Evolutionary conservation across 92 coral and sea anemone species (phyloP).

Genomic region (Epizoanthus scotinus): DNA sequence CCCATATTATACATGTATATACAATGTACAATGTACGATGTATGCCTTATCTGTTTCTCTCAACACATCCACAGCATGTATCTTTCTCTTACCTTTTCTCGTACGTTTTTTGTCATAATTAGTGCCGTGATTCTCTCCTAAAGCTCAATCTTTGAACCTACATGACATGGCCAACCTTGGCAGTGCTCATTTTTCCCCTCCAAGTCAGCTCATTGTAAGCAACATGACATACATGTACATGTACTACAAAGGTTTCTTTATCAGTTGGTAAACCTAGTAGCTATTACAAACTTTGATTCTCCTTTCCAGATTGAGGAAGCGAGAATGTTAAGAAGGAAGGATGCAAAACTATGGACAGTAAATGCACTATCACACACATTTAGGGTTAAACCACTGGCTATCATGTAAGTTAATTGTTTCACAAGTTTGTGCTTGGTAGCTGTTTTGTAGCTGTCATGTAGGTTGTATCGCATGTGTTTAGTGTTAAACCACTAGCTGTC

Average conservation of each 20-base stretch:
- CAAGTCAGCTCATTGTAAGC: no score
- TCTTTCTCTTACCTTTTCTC: no score
- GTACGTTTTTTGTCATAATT: no score
- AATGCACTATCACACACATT: constrained; percentile 80
- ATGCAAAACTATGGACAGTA: constrained; percentile 93
- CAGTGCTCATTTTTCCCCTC: not conserved
- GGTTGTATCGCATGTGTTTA: constrained; percentile 67
- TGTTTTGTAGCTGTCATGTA: constrained; percentile 58
- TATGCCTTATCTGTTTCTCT: no score
- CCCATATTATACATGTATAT: no score
- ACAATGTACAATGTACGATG: no score
- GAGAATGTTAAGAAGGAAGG: constrained; percentile 57
- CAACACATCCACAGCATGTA: no score
- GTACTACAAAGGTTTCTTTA: not conserved
- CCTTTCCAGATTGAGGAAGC: constrained; percentile 70
- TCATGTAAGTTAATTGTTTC: constrained; percentile 80
- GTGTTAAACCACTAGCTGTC: constrained; percentile 77
- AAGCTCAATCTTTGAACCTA: no score
- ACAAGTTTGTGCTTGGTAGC: not conserved
- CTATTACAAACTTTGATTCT: not conserved
- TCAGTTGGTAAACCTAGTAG: no score
- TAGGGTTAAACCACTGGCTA: constrained; percentile 81
- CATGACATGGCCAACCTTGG: no score
- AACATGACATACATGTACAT: no score
- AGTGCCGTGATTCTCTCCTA: no score